phyloP scores from a whole-genome alignment of 2,888 invertebrate species.

The Suillia variegata region DNA sequence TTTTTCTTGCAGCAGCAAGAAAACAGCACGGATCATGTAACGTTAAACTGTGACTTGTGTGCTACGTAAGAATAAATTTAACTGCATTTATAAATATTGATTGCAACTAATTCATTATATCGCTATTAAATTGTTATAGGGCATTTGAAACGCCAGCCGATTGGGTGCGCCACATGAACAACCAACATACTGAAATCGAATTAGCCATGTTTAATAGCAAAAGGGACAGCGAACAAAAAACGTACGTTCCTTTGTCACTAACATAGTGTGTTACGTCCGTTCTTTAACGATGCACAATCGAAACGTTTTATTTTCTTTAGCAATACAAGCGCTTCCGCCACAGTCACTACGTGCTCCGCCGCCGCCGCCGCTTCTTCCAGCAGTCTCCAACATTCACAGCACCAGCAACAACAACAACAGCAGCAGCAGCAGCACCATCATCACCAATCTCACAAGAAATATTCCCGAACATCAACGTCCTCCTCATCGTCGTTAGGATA shows the following conservation, averaged over 20 bases:
- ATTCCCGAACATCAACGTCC: not conserved
- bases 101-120: not conserved
- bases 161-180: slow-evolving; percentile 87
- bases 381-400: not conserved
- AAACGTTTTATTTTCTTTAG: not conserved
- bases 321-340: not conserved
- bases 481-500: not conserved
- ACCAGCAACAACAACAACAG: too few relatives aligned
- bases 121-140: too few relatives aligned
- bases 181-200: slow-evolving; percentile 80
- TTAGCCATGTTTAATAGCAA: slow-evolving; percentile 67
- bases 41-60: slow-evolving; percentile 78
- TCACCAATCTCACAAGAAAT: not conserved
- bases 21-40: slow-evolving; percentile 67
- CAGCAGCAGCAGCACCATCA: too few relatives aligned
- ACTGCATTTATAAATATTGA: not conserved
- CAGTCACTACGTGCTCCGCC: not conserved
- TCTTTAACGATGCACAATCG: too few relatives aligned
- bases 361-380: not conserved
- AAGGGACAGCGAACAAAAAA: slow-evolving; percentile 53
- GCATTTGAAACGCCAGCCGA: slow-evolving; percentile 79
- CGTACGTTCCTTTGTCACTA: slow-evolving; percentile 65
- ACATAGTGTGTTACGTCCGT: too few relatives aligned
- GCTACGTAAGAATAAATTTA: slow-evolving; percentile 64
- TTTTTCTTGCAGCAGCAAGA: slow-evolving; percentile 66